phyloP scores from a whole-genome alignment of 2,888 invertebrate species.

The Ornithoptera alexandrae region DNA sequence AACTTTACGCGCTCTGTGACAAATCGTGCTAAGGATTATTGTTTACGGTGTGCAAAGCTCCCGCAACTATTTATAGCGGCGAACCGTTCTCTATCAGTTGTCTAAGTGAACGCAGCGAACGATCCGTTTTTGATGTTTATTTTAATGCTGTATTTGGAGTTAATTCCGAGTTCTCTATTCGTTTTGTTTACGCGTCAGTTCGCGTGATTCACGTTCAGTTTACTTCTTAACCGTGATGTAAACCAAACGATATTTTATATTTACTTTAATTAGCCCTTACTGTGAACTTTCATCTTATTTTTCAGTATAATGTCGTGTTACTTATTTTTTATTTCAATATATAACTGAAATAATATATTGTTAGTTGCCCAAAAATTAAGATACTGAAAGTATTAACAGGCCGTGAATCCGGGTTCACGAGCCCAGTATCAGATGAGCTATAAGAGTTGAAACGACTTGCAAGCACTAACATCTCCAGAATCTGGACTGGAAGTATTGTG shows the following conservation, averaged over 20 bases:
- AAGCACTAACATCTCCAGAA: too few relatives aligned
- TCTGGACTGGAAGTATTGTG: too few relatives aligned
- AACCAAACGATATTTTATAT: slow-evolving; percentile 37
- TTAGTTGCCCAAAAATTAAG: too few relatives aligned
- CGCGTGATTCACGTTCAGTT: slow-evolving; percentile 59
- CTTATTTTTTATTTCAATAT: too few relatives aligned
- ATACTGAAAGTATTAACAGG: too few relatives aligned
- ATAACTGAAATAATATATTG: too few relatives aligned
- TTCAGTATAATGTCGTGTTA: background rate
- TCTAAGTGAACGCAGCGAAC: slow-evolving; percentile 57
- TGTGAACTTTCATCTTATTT: slow-evolving; percentile 1
- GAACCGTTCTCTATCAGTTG: slow-evolving; percentile 47
- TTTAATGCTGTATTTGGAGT: slow-evolving; percentile 61
- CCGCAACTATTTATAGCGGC: slow-evolving; percentile 57
- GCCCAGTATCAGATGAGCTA: too few relatives aligned
- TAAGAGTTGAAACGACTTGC: too few relatives aligned
- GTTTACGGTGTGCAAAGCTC: slow-evolving; percentile 65
- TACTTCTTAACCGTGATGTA: slow-evolving; percentile 47
- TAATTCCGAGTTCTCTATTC: slow-evolving; percentile 52
- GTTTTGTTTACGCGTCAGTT: slow-evolving; percentile 60
- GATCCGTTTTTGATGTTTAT: slow-evolving; percentile 56
- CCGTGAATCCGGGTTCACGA: too few relatives aligned
- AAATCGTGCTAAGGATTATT: slow-evolving; percentile 63
- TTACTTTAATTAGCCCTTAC: slow-evolving; percentile 23
- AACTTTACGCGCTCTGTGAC: slow-evolving; percentile 50